Conservation (phyloP, 2,888 invertebrate species). For the Aspidapion aeneum region DNA sequence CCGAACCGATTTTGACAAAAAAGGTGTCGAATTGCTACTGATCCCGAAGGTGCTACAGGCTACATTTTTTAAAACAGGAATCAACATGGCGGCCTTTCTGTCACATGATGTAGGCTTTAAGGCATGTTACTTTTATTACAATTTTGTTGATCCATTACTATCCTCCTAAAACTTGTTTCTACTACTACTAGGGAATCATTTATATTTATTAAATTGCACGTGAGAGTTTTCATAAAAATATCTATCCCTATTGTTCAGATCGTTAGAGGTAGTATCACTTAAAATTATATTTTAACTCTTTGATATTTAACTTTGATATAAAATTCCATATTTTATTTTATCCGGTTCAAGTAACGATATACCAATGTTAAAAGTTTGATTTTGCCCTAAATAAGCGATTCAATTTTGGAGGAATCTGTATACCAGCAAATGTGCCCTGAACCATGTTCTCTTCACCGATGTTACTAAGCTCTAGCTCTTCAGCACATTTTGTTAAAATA, state of each 20-base stretch:
- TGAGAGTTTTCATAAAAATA: background rate
- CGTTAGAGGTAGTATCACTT: background rate
- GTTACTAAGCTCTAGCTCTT: background rate
- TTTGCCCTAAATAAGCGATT: background rate
- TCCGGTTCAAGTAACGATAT: background rate
- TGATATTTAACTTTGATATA: background rate
- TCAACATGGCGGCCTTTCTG: too few species aligned
- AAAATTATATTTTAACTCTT: background rate
- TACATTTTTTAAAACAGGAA: too few species aligned
- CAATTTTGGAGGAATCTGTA: background rate
- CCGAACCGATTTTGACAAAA: too few species aligned
- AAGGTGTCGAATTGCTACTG: too few species aligned
- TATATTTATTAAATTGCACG: background rate
- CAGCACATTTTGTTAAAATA: background rate
- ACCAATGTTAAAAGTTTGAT: background rate
- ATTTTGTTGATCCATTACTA: background rate
- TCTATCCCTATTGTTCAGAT: background rate
- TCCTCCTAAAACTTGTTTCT: background rate
- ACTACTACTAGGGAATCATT: background rate
- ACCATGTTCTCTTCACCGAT: slow-evolving; percentile 2
- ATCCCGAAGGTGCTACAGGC: too few species aligned
- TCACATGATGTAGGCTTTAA: too few species aligned
- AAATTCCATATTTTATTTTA: background rate
- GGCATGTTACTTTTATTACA: background rate
- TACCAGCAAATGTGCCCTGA: background rate